These are phyloP conservation scores for Drosophila cracens DNA, from an alignment of 2,888 invertebrate genomes.

Conservation along the genomic window DNA sequence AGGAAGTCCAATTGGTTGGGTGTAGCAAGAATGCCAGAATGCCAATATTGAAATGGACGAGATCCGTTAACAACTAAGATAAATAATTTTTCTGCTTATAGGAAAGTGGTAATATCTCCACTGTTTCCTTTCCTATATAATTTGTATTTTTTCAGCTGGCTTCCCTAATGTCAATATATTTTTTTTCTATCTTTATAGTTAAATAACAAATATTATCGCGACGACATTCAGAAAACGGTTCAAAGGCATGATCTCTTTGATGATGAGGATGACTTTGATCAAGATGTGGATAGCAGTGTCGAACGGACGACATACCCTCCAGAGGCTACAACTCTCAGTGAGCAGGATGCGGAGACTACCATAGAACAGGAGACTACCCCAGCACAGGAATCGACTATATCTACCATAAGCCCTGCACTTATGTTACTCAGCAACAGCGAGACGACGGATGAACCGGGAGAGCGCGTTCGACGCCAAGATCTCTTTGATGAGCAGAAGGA, in stretches of 20 bases:
- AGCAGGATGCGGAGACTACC: constrained; percentile 4
- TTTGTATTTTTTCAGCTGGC: background rate
- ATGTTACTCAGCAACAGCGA: constrained; percentile 31
- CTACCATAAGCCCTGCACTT: constrained; percentile 22
- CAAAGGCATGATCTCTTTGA: constrained; percentile 41
- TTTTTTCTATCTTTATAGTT: background rate
- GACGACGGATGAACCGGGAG: constrained; percentile 9
- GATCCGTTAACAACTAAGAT: background rate
- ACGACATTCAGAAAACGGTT: background rate
- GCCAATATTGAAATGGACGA: background rate
- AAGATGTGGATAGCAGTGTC: constrained; percentile 8
- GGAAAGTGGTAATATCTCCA: background rate
- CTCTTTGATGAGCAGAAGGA: background rate
- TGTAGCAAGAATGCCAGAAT: no score
- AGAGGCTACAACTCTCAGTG: constrained; percentile 9
- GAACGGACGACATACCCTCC: background rate
- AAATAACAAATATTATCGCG: background rate
- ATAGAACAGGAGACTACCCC: constrained; percentile 17
- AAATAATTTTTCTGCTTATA: background rate
- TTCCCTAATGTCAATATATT: background rate
- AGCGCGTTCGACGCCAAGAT: constrained; percentile 75
- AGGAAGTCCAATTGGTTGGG: no score
- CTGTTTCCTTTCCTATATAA: background rate
- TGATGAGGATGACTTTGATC: constrained; percentile 59
- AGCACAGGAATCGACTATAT: background rate